Conservation (phyloP, 2,113 vertebrate genomes). For the Ginglymostoma cirratum region DNA sequence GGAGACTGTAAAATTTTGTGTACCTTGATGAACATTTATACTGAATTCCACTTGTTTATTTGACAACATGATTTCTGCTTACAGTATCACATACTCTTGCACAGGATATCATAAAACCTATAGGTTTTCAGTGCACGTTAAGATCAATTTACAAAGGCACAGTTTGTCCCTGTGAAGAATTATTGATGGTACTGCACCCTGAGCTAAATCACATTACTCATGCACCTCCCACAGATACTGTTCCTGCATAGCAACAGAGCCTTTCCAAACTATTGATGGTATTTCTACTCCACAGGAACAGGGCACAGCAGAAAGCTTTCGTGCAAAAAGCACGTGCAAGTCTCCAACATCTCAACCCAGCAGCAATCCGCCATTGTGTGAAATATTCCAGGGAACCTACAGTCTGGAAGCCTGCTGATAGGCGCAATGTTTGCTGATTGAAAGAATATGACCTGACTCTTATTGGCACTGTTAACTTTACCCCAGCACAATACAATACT, state of each 20-base stretch:
- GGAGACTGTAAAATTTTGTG: background rate
- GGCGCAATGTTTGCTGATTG: background rate
- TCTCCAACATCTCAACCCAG: background rate
- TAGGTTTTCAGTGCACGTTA: background rate
- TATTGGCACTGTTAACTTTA: background rate
- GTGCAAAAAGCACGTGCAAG: background rate
- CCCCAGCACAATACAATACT: background rate
- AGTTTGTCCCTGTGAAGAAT: constrained; percentile 18
- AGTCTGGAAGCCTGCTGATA: background rate
- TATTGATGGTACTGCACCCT: constrained; percentile 10
- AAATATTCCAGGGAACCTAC: background rate
- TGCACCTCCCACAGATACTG: background rate
- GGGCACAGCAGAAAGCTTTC: background rate
- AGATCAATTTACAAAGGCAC: constrained; percentile 1
- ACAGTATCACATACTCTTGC: background rate
- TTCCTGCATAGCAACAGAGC: background rate
- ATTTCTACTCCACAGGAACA: background rate
- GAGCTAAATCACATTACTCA: background rate
- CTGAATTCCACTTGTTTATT: background rate
- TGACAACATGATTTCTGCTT: background rate
- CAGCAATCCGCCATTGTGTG: background rate
- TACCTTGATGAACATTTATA: constrained; percentile 3
- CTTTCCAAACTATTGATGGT: constrained; percentile 3
- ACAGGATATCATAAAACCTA: background rate
- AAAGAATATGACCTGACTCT: background rate